phyloP scores from a whole-genome alignment of 2,113 vertebrate genomes.

The Oceanites oceanicus region DNA sequence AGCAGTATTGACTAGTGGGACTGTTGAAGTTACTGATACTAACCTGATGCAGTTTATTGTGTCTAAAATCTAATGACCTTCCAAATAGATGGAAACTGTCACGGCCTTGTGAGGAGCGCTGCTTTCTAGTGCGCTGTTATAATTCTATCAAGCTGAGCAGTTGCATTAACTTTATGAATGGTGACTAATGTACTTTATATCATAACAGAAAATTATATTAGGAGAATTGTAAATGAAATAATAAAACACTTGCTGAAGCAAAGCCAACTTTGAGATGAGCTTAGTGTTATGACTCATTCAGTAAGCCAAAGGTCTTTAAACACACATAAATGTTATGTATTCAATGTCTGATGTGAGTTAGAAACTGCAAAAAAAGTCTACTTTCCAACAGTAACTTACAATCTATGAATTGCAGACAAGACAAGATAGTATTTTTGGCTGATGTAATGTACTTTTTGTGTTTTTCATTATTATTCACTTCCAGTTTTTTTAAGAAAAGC shows the following conservation, averaged over 20 bases:
- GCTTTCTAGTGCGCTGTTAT: neutral
- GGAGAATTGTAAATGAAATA: neutral
- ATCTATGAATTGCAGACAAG: neutral
- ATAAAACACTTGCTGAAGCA: neutral
- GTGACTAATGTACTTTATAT: neutral
- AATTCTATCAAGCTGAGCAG: neutral
- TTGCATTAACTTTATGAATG: neutral
- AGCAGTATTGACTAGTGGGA: neutral
- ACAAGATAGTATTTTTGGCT: neutral
- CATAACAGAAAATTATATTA: neutral
- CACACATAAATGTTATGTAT: neutral
- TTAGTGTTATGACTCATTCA: slow-evolving; percentile 14
- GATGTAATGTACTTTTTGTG: neutral
- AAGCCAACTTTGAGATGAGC: neutral
- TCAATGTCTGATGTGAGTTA: neutral
- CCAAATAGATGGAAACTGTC: neutral
- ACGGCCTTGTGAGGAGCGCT: neutral
- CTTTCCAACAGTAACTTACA: neutral
- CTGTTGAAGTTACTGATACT: neutral
- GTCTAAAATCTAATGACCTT: neutral
- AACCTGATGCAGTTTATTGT: neutral
- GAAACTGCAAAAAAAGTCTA: neutral
- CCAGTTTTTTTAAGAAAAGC: neutral
- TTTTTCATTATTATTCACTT: neutral
- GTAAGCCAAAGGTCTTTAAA: neutral